Conservation (phyloP, 2,797 vertebrate genomes). For the Cygnus olor region DNA sequence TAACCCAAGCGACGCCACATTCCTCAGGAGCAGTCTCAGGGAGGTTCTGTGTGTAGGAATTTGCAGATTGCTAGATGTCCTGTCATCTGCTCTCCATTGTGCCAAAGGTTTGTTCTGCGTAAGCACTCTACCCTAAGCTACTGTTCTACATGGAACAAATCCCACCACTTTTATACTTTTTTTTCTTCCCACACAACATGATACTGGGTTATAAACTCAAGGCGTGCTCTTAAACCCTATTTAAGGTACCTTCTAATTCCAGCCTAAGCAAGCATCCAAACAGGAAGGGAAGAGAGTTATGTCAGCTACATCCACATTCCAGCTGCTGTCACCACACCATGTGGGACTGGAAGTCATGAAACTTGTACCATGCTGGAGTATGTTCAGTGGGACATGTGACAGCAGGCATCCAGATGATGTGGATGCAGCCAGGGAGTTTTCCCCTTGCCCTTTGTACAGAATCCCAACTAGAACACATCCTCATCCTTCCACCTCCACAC, state of each 20-base stretch:
- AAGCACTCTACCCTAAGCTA: background rate
- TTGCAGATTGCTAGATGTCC: background rate
- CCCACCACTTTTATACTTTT: background rate
- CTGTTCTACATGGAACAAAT: background rate
- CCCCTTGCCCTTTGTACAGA: background rate
- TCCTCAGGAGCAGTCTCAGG: background rate
- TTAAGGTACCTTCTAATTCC: background rate
- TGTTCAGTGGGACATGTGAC: rapidly evolving
- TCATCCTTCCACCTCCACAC: background rate
- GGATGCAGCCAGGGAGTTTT: background rate
- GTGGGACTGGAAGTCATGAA: background rate
- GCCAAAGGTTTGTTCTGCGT: background rate
- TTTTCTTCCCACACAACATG: background rate
- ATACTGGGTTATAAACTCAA: background rate
- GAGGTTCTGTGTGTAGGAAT: background rate
- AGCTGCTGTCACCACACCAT: background rate
- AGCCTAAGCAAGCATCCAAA: background rate
- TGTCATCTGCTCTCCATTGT: background rate
- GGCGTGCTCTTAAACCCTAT: background rate
- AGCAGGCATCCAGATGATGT: rapidly evolving
- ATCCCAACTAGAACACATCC: background rate
- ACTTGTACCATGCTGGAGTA: background rate
- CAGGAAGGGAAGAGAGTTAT: background rate
- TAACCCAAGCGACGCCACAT: background rate
- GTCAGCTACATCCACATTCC: background rate